Percentiles rank a stretch among this genome's conserved stretches.
phyloP scores from a whole-genome alignment of 2,797 vertebrate species.

The Channallabes apus region DNA sequence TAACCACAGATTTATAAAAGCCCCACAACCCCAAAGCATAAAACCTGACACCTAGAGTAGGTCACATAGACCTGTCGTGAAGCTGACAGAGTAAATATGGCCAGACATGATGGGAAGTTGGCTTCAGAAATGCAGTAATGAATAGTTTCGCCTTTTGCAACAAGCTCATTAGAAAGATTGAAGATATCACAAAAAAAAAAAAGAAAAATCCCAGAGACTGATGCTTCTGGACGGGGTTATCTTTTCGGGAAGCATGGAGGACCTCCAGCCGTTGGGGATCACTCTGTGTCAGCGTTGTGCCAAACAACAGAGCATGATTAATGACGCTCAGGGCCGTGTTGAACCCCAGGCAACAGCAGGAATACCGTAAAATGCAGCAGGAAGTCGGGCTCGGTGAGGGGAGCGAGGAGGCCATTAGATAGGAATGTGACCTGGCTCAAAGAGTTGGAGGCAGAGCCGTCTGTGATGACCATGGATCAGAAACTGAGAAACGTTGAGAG shows the following conservation, averaged over 20 bases:
- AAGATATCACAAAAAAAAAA: background rate
- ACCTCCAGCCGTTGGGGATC: constrained; percentile 15
- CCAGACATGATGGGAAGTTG: background rate
- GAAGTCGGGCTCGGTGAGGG: constrained; percentile 57
- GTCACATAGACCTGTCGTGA: background rate
- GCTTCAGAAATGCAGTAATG: constrained; percentile 5
- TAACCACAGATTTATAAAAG: constrained; percentile 32
- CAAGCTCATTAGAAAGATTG: constrained; percentile 13
- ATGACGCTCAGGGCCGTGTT: constrained; percentile 61
- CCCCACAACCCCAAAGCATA: background rate
- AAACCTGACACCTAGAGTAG: background rate
- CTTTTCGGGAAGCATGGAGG: constrained; percentile 18
- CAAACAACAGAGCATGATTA: constrained; percentile 56
- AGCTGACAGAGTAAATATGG: background rate
- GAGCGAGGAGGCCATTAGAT: constrained; percentile 35
- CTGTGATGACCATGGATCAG: constrained; percentile 52
- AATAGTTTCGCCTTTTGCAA: constrained; percentile 10
- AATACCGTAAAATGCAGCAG: constrained; percentile 64
- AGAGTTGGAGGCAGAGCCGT: constrained; percentile 55
- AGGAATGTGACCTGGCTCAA: constrained; percentile 53
- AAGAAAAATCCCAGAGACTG: background rate
- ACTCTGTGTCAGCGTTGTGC: constrained; percentile 16
- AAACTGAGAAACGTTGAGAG: constrained; percentile 40
- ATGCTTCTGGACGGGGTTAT: background rate
- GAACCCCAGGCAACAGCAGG: constrained; percentile 59